Conservation (phyloP, 1,140 invertebrate genomes). For the Drosophila tristis region DNA sequence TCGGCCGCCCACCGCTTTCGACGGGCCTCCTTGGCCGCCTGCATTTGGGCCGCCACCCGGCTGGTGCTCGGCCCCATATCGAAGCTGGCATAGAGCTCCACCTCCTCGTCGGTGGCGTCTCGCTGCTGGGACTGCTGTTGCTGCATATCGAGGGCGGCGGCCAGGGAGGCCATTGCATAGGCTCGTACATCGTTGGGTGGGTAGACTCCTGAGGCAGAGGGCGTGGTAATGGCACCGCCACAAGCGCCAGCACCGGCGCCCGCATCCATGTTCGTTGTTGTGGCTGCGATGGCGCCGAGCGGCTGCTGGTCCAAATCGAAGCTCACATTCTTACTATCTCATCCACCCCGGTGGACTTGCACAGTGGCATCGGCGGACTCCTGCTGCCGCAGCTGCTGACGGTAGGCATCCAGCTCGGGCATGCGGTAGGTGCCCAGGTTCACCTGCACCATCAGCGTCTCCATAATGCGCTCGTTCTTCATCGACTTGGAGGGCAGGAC, state of each 20-base stretch:
- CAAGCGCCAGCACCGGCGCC: neutral
- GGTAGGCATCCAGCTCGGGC: conserved; percentile 94
- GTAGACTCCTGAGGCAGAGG: conserved; percentile 12
- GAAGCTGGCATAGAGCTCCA: conserved; percentile 78
- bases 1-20: conserved; percentile 75
- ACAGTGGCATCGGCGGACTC: conserved; percentile 90
- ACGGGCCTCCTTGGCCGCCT: conserved; percentile 75
- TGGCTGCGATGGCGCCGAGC: conserved; percentile 18
- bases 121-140: conserved; percentile 48
- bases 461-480: conserved; percentile 95
- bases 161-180: conserved; percentile 73
- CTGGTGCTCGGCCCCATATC: conserved; percentile 72
- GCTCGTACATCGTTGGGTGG: conserved; percentile 56
- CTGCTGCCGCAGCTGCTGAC: conserved; percentile 93
- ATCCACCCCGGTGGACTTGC: conserved; percentile 84
- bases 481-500: conserved; percentile 96
- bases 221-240: conserved; percentile 17
- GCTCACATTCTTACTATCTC: conserved; percentile 84
- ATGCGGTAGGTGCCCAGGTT: conserved; percentile 96
- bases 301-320: conserved; percentile 81
- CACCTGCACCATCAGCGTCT: conserved; percentile 96
- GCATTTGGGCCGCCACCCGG: conserved; percentile 80
- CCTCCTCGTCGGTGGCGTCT: conserved; percentile 75
- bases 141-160: conserved; percentile 68
- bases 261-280: conserved; percentile 24